Base-by-base conservation (phyloP, 2,888 invertebrate genomes). In the Amphipyra berbera region DNA sequence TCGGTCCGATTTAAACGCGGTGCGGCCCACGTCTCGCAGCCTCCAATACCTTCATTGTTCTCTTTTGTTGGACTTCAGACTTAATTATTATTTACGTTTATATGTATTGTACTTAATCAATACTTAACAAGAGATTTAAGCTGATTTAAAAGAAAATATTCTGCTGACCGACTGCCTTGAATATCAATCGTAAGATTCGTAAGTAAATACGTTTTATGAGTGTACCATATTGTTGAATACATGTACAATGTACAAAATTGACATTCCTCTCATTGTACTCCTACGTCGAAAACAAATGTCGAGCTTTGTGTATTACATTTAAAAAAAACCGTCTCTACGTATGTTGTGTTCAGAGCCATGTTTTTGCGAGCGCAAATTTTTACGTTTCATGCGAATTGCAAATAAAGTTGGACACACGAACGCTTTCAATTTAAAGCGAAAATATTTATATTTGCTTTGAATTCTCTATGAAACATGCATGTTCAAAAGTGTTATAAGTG, bases 1-100 rank as follows among this genome's bases (percentile, higher is more conserved):
- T 59, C 67, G 76, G 63, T 82, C 86, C 79, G 83, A 86, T 89
- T 88, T 85, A 82, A 83, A 84, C 70, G 58, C 60, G 73, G 61
- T 65, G 46, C 84, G 45, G 61, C 90, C 91, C 86, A 91, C 91
- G 76, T 85, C 60, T 47, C 42, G 13, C 60, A 67, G 49, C 64
- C 65, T 71, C 68, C 66, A 57, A 65, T 58, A 61, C 55, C 61
- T 56, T 66, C 59, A 82, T 81, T 80, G 78, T 83, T 78, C 78
- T 61, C 74, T 66, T 76, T 78, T 83, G 69, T 75, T 61, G 44
- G 14, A 59, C 67, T 66, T 67, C 67, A 50, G 44, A 47, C 68
- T 73, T 56, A 55, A 70, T 68, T 63, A 71, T 73, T 57, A 64
- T 74, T 59, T 61, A 15, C 57, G 56, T 71, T 67, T 53, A 62